Base-by-base conservation (phyloP, 2,888 invertebrate species). In the Phyto melanocephala region DNA sequence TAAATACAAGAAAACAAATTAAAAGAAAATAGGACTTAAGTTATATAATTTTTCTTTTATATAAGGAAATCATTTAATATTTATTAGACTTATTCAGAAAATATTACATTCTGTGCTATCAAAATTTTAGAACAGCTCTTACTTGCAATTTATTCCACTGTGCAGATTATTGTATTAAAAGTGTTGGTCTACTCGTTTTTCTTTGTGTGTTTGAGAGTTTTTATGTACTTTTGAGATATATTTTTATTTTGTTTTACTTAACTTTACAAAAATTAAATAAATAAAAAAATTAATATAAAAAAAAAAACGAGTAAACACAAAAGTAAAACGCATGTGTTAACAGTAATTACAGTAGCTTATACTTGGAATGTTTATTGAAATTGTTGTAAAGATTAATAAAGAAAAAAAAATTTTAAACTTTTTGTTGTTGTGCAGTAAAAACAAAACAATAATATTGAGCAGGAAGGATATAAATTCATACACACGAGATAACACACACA, bases 291-390 rank as follows among this genome's bases (percentile, higher is more conserved):
- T 8, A 33, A 17, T 4, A 54, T 24, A 58, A 58, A 2, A 13
- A 40, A 47, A 28, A 52, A 45, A 17, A 60, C 35, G 10, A 68
- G 54, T 17, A 56, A 56, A 37, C 2, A 37, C 17, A 42, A 33
- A 60, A 70, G 50, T 52, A 54, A 76, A 80, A 71, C 35, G 70
- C 35, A 65, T 80, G 70, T 76, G 76, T 76, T 76, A 56, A 65
- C 40, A 65, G 65, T 76, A 80, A 80, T 76, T 80, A 80, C 75
- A 40, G 63, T 7, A 63, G 63, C 63, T 70, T 24, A 63, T 74
- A 56, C 54, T 77, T 65, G 78, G 74, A 80, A 82, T 81, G 77
- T 83, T 80, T 80, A 84, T 80, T 84, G 74, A 80, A 80, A 84
- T 81, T 83, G 71, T 78, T 81, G 52, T 13, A 56, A 65, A 78